phyloP scores from a whole-genome alignment of 1,140 invertebrate genomes.

The Macrotrachela quadricornifera region DNA sequence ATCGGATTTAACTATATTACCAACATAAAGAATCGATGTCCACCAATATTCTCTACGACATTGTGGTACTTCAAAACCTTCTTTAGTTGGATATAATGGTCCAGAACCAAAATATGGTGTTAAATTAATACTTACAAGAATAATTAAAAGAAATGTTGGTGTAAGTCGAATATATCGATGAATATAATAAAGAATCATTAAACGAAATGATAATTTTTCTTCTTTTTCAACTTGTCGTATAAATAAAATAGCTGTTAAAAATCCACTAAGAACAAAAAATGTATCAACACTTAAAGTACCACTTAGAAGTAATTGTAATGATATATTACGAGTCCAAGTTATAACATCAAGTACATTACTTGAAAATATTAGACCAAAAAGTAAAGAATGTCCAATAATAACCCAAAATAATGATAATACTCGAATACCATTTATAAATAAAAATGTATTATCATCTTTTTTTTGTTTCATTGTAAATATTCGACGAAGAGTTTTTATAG shows the following conservation, averaged over 20 bases:
- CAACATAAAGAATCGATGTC: constrained; percentile 53
- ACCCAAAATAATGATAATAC: too few species aligned
- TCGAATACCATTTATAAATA: too few species aligned
- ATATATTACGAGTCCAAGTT: background rate
- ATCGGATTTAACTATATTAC: constrained; percentile 51
- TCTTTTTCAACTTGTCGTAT: constrained; percentile 30
- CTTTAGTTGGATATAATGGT: background rate
- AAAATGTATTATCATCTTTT: too few species aligned
- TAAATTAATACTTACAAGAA: constrained; percentile 1
- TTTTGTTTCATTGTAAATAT: too few species aligned
- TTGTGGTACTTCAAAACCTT: background rate
- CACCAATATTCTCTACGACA: constrained; percentile 15
- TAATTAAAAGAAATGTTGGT: background rate
- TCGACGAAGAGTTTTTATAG: too few species aligned
- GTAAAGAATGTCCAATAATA: too few species aligned
- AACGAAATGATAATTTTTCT: background rate
- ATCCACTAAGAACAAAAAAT: constrained; percentile 53
- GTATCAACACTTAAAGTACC: constrained; percentile 71
- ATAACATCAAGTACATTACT: too few species aligned
- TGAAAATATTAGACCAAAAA: too few species aligned
- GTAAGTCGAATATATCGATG: background rate
- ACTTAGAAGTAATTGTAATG: constrained; percentile 34
- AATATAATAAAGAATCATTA: too few species aligned
- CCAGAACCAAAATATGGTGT: background rate
- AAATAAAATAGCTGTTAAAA: constrained; percentile 36